Evolutionary conservation across 2,888 invertebrate genomes (phyloP), one percentile per base, ranked within the genome.

Genomic region (Antheraea yamamai): DNA sequence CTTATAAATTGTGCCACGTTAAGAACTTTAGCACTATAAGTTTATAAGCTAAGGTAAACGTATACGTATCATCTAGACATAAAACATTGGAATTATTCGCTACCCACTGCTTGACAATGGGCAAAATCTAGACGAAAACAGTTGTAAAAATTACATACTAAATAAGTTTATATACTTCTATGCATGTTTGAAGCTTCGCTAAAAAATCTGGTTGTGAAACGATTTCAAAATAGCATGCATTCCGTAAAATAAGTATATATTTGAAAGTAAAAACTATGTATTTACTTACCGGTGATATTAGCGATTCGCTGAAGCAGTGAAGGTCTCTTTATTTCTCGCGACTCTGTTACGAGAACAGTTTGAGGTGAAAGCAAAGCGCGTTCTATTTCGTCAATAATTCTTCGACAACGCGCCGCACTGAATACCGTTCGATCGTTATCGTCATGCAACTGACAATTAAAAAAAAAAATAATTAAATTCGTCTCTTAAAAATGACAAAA

Each of bases 251-350:
- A 18, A 55, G 3, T 55, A 4, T 16, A 55, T 55, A 6, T 18
- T 18, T 55, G 1, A 55, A 18, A 55, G 52, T 1, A 55, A 18
- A 4, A 55, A 4, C 18, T 55, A 6, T 55, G 6, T 0, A 55
- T 18, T 55, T 18, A 26, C 20, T 74, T 73, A 86, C 85, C 82
- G 8, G 82, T 75, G 26, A 80, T 73, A 4, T 47, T n/a, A 18
- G 78, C 73, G 26, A 85, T 78, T 76, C 79, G 76, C 30, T 83
- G 74, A 23, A 84, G 30, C 23, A 87, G 35, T 2, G 81, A 73
- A 26, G 71, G 73, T 68, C 39, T 66, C 12, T 55, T 8, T 18
- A 30, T 23, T 10, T 55, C 23, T 23, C 18, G 72, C 16, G 6
- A 16, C 7, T 55, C 55, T 23, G 72, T 16, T 10, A 30, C 16